These are phyloP conservation scores for Lepidurus arcticus DNA, from an alignment of 1,140 invertebrate genomes.

Conservation along the genomic window DNA sequence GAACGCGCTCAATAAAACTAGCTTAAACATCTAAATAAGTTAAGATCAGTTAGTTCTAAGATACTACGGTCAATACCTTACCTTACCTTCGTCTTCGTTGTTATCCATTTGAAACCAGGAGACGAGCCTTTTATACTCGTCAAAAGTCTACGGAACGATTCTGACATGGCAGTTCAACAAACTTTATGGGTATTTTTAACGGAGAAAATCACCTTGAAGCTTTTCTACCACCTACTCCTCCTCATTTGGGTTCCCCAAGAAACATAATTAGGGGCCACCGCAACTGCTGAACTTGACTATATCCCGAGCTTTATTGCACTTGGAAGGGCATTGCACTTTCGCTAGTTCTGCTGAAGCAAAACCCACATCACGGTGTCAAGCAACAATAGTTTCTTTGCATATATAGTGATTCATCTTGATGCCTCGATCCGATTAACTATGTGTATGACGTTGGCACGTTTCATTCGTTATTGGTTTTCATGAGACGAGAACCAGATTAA, in stretches of 20 bases:
- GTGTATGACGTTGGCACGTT: too few species aligned
- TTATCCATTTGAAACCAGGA: background rate
- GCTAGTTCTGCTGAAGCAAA: background rate
- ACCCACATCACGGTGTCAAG: background rate
- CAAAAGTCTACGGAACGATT: background rate
- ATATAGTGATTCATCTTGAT: too few species aligned
- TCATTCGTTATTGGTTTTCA: too few species aligned
- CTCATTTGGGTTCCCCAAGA: background rate
- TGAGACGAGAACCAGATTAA: background rate
- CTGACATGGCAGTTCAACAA: background rate
- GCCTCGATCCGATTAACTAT: too few species aligned
- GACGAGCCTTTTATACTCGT: background rate
- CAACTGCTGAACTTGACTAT: background rate
- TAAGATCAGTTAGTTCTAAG: background rate
- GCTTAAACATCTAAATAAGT: background rate
- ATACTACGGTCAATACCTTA: background rate
- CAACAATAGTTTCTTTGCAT: too few species aligned
- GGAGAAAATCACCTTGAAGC: background rate
- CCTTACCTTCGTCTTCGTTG: background rate
- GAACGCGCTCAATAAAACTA: background rate
- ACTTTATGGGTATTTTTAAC: background rate
- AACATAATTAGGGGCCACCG: background rate
- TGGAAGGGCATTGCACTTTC: background rate
- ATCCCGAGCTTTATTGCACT: background rate
- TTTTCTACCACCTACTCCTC: background rate